A percentile compares a stretch with the other conserved stretches of the same genome.
These are phyloP conservation scores for Noctua janthe DNA, from an alignment of 2,888 invertebrate genomes.

Conservation along the genomic window DNA sequence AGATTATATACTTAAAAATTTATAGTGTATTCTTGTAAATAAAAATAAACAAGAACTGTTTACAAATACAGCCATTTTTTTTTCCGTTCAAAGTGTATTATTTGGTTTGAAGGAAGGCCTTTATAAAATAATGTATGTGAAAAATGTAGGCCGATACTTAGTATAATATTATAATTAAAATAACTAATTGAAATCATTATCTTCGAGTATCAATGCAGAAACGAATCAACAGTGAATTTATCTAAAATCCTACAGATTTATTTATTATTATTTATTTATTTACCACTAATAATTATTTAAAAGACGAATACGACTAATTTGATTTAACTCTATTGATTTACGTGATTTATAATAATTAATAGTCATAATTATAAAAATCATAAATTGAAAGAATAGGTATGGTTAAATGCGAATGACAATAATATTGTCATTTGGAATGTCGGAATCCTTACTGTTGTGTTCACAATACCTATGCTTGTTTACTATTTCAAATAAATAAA, in stretches of 20 bases:
- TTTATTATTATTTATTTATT: no score
- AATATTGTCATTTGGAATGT: slow-evolving; percentile 6
- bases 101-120: background rate
- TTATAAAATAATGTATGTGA: background rate
- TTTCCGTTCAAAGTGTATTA: background rate
- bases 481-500: background rate
- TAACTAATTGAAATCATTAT: background rate
- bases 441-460: background rate
- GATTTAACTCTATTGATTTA: background rate
- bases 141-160: background rate
- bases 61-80: background rate
- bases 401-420: background rate
- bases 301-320: no score
- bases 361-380: slow-evolving; percentile 1
- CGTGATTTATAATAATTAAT: background rate
- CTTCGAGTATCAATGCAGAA: background rate
- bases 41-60: background rate
- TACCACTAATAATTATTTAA: no score
- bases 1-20: background rate
- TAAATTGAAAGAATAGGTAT: background rate
- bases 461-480: background rate
- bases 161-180: background rate
- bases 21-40: background rate
- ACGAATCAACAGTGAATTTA: background rate
- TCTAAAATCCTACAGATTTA: background rate